Evolutionary conservation across 2,113 vertebrate species (phyloP).

Genomic region (Myotis lucifugus): DNA sequence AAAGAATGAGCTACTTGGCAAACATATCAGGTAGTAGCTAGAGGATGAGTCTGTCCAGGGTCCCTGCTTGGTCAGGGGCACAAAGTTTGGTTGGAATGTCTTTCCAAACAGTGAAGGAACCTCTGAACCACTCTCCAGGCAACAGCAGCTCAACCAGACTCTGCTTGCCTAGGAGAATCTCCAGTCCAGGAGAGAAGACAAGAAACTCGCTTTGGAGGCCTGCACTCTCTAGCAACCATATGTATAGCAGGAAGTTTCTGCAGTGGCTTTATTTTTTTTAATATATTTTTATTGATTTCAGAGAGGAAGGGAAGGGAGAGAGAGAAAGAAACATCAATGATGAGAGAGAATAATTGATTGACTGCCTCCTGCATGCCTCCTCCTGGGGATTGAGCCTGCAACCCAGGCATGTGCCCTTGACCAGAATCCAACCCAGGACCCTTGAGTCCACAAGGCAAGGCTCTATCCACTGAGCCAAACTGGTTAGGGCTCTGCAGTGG

Average conservation of each 20-base stretch:
- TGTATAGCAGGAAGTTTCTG: background rate
- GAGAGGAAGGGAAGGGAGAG: too few species aligned
- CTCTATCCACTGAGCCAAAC: too few species aligned
- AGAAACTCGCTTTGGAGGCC: background rate
- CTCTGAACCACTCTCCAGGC: background rate
- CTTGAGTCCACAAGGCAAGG: too few species aligned
- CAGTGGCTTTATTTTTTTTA: background rate
- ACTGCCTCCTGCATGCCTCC: too few species aligned
- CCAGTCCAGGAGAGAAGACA: background rate
- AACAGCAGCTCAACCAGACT: background rate
- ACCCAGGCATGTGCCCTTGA: too few species aligned
- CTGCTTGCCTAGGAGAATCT: background rate
- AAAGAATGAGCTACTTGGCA: conserved; percentile 49
- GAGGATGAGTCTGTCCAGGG: background rate
- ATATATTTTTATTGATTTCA: too few species aligned
- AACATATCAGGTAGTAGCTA: background rate
- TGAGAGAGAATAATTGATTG: too few species aligned
- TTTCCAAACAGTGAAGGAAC: background rate
- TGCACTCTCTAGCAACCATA: background rate
- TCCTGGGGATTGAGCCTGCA: too few species aligned
- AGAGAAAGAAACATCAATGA: too few species aligned
- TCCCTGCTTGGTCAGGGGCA: background rate
- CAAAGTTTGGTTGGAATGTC: background rate
- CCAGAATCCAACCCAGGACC: too few species aligned
- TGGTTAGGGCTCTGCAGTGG: too few species aligned